Evolutionary conservation across 53 echinoderm and acorn worm genomes (phyloP).

Genomic region (Mesocentrotus franciscanus): DNA sequence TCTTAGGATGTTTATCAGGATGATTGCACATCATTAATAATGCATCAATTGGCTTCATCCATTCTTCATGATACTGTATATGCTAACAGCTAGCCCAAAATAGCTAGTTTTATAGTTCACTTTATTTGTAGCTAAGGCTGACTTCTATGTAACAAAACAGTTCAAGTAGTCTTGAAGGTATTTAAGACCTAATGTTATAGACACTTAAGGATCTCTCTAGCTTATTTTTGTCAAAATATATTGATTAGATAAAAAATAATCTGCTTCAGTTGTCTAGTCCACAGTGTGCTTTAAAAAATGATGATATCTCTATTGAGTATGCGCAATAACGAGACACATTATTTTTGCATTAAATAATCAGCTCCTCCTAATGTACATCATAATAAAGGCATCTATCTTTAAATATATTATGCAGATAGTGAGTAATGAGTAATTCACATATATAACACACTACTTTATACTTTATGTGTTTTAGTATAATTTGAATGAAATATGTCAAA

Average conservation of each 20-base stretch:
- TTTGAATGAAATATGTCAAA: not conserved
- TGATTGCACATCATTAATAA: constrained; percentile 42
- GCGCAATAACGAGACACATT: not conserved
- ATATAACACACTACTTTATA: too few species aligned
- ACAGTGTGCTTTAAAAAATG: not conserved
- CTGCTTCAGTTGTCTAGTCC: not conserved
- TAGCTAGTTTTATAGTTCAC: not conserved
- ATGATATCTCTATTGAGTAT: not conserved
- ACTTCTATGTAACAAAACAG: not conserved
- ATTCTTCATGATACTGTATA: not conserved
- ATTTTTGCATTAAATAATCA: too few species aligned
- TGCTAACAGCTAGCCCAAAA: not conserved
- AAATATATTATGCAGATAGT: too few species aligned
- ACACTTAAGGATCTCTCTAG: not conserved
- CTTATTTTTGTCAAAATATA: not conserved
- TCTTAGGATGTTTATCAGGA: constrained; percentile 7
- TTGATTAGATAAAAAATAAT: not conserved
- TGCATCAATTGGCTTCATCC: not conserved
- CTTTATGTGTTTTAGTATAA: too few species aligned
- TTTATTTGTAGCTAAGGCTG: not conserved
- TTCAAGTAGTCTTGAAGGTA: not conserved
- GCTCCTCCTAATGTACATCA: too few species aligned
- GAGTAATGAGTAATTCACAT: too few species aligned
- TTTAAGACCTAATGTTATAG: not conserved
- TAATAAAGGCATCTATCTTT: too few species aligned